These are phyloP conservation scores for Sander vitreus DNA, from an alignment of 2,113 vertebrate genomes.

Conservation along the genomic window DNA sequence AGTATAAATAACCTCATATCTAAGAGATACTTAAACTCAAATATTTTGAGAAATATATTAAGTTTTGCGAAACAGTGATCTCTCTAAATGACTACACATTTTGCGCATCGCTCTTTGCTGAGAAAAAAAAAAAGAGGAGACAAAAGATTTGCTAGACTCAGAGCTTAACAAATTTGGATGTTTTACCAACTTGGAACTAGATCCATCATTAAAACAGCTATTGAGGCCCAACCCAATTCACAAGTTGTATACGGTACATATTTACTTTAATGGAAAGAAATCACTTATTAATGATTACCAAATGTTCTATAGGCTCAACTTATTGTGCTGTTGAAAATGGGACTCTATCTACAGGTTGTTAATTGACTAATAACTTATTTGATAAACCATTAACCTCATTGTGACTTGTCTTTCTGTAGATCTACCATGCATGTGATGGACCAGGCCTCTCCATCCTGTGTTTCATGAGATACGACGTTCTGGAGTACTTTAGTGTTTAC, in stretches of 20 bases:
- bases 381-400: neutral
- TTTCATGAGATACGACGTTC: slow-evolving; percentile 91
- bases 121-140: neutral
- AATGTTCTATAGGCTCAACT: no score
- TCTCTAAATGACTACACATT: neutral
- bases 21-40: neutral
- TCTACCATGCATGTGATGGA: slow-evolving; percentile 90
- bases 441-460: slow-evolving; percentile 92
- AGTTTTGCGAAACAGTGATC: neutral
- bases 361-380: neutral
- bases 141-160: neutral
- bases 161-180: no score
- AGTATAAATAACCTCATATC: neutral
- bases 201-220: no score
- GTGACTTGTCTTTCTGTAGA: slow-evolving; percentile 65
- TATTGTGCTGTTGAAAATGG: no score
- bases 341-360: no score
- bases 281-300: no score
- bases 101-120: neutral
- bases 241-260: no score
- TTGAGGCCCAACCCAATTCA: no score
- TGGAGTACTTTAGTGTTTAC: slow-evolving; percentile 96
- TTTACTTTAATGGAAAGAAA: no score
- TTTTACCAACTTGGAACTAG: no score
- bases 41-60: no score